phyloP scores from a whole-genome alignment of 2,888 invertebrate species.

The Acanthacorydalis orientalis region DNA sequence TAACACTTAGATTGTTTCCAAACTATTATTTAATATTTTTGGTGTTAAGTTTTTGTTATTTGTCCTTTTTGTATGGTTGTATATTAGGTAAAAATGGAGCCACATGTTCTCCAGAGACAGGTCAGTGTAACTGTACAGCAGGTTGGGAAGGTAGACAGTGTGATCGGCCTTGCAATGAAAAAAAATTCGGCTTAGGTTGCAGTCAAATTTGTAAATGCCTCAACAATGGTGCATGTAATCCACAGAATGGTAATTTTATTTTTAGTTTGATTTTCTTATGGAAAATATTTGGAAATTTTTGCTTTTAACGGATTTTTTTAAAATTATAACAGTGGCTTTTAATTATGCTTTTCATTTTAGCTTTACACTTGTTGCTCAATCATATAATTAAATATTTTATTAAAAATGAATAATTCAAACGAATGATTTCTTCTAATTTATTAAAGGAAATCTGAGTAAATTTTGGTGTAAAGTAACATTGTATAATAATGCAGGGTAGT shows the following conservation, averaged over 20 bases:
- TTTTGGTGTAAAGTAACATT: too few species aligned
- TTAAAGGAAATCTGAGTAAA: too few species aligned
- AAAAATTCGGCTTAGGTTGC: slow-evolving; percentile 69
- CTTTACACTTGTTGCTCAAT: too few species aligned
- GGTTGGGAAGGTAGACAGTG: slow-evolving; percentile 75
- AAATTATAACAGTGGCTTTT: too few species aligned
- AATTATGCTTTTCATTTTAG: too few species aligned
- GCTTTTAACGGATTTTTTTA: too few species aligned
- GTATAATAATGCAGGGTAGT: too few species aligned
- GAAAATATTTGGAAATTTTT: too few species aligned
- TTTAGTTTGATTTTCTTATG: not conserved
- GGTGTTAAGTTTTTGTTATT: not conserved
- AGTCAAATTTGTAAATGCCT: slow-evolving; percentile 54
- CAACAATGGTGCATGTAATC: slow-evolving; percentile 71
- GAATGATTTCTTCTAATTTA: not conserved
- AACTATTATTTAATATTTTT: not conserved
- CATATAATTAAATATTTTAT: too few species aligned
- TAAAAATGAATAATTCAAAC: not conserved
- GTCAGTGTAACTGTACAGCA: slow-evolving; percentile 58
- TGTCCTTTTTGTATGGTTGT: not conserved
- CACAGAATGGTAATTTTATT: slow-evolving; percentile 50
- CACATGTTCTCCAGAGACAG: slow-evolving; percentile 62
- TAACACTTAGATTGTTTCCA: not conserved
- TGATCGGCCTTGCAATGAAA: slow-evolving; percentile 73
- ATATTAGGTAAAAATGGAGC: slow-evolving; percentile 46